Evolutionary conservation across 2,797 vertebrate genomes (phyloP), one percentile per base, ranked within the genome.

Genomic region (Tragelaphus eurycerus): DNA sequence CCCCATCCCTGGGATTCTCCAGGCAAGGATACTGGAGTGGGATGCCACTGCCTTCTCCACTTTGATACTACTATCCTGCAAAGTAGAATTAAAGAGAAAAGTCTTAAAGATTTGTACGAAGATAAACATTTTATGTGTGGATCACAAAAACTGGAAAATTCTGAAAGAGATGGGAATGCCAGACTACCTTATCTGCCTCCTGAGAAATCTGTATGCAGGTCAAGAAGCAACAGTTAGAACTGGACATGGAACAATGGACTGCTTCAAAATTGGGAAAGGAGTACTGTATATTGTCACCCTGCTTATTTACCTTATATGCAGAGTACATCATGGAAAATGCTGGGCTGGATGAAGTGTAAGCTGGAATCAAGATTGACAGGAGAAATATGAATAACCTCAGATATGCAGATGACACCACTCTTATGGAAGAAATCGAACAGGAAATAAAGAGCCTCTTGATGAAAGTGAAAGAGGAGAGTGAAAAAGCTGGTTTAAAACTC

Each of bases 41-140:
- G 1, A 43, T 43, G 38, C 38, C 38, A 43, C 38, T 43, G 38
- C 38, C 38, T 43, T 43, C 38, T 43, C 38, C 38, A 10, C 7
- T 88, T 96, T 38, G 10, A 71, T 54, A 48, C 11, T 50, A 50
- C 3, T 62, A 43, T 59, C 57, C 27, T 21, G 85, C 29, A 57
- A 62, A 83, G 48, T 1, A 54, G 29, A 92, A 86, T 29, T 94
- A 55, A 95, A 94, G 64, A 59, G 25, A 90, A 89, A 55, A 34
- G 54, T 1, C 57, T 74, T 86, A 34, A 91, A 91, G 21, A 78
- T 74, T 43, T 71, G 17, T 21, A 93, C 83, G 27, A 91, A 89
- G 52, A 86, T 1, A 57, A 9, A 6, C 9, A 54, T 48, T 84
- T 93, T 59, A 48, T 50, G 67, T 96, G 34, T 71, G 19, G 19